phyloP scores from a whole-genome alignment of 2,113 vertebrate species.

The Craseonycteris thonglongyai region DNA sequence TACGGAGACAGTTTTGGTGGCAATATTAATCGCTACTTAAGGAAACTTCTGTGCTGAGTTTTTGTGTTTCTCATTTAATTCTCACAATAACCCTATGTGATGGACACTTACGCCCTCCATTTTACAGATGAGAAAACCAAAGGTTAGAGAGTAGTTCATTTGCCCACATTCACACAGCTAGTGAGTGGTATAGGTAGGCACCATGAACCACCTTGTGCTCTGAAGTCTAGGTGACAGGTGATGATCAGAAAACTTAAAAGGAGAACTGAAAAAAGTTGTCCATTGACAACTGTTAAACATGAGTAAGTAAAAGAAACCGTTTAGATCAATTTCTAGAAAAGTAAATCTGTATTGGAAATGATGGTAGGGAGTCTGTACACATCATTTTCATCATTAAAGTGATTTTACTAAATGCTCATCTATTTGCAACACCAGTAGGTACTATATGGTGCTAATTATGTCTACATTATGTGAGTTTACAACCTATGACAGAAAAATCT shows the following conservation, averaged over 20 bases:
- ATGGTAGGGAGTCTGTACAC: neutral
- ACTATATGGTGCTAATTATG: neutral
- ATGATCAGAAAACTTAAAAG: slow-evolving; percentile 1
- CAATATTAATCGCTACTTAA: neutral
- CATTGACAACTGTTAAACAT: neutral
- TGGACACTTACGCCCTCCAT: neutral
- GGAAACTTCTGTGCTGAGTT: neutral
- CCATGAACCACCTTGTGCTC: neutral
- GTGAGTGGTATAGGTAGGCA: neutral
- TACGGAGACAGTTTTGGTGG: neutral
- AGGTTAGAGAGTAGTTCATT: neutral
- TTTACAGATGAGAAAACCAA: neutral
- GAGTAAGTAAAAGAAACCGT: neutral
- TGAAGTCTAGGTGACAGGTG: neutral
- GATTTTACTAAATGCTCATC: neutral
- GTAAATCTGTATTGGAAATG: neutral
- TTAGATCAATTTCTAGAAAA: neutral
- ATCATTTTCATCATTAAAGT: neutral
- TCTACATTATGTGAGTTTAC: neutral
- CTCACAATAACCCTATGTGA: neutral
- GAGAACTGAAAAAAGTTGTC: neutral
- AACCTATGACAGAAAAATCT: neutral
- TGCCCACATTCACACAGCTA: neutral
- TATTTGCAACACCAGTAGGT: neutral
- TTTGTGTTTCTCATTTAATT: slow-evolving; percentile 24